A percentile compares a stretch with the other conserved stretches of the same genome.
phyloP scores from a whole-genome alignment of 2,113 vertebrate genomes.

The Crotalus tigris region DNA sequence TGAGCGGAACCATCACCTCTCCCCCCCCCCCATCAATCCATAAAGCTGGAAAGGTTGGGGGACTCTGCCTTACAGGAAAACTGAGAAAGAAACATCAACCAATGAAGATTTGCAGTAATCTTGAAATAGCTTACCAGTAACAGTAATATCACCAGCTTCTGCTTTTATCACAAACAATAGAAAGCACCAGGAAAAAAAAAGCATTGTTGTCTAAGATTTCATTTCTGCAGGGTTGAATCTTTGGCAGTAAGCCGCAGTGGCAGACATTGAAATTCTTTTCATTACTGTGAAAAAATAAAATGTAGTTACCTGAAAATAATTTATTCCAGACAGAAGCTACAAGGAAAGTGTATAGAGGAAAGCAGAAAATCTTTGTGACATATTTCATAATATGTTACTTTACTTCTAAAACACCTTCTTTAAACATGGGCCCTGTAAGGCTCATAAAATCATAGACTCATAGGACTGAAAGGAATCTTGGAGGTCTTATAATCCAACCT shows the following conservation, averaged over 20 bases:
- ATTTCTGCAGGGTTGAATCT: not conserved
- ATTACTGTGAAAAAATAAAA: not conserved
- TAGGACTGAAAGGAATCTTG: not conserved
- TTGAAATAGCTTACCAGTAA: slow-evolving; percentile 57
- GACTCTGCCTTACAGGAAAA: not conserved
- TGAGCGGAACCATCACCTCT: not conserved
- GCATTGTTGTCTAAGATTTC: slow-evolving; percentile 15
- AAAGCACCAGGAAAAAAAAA: slow-evolving; percentile 48
- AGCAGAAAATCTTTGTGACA: not conserved
- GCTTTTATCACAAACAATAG: slow-evolving; percentile 35
- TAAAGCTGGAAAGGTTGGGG: not conserved
- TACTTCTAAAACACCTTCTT: not conserved
- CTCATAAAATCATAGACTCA: not conserved
- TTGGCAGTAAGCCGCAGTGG: not conserved
- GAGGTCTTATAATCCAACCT: not conserved
- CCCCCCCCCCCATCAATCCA: too few relatives aligned
- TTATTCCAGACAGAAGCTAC: not conserved
- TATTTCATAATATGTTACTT: not conserved
- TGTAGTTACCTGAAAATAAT: slow-evolving; percentile 7
- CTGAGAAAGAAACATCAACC: not conserved
- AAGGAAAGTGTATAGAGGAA: not conserved
- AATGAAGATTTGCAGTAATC: not conserved
- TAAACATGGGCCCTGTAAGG: not conserved
- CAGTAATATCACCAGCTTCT: slow-evolving; percentile 21
- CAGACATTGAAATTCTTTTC: not conserved